Percentiles rank a stretch among this genome's conserved stretches.
These are phyloP conservation scores for Holothuria scabra DNA, from an alignment of 53 echinoderm and acorn worm species.

Conservation along the genomic window DNA sequence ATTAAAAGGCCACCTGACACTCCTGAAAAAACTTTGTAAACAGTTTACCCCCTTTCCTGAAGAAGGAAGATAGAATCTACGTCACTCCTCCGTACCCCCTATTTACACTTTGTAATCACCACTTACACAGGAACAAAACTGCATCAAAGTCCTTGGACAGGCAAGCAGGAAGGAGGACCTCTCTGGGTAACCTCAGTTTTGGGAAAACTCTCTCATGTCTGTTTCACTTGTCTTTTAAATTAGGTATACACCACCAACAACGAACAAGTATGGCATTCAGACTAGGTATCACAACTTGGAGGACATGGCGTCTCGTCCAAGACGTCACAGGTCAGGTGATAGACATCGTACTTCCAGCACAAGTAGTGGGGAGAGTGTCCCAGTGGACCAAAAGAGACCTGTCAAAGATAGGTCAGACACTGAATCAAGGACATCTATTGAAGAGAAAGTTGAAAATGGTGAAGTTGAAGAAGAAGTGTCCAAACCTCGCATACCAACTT, in stretches of 20 bases:
- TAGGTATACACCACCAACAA: slow-evolving; percentile 82
- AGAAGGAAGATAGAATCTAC: no score
- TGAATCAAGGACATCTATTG: slow-evolving; percentile 49
- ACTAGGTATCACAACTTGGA: slow-evolving; percentile 90
- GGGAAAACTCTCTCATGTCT: no score
- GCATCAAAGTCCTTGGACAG: no score
- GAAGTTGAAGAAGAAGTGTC: background rate
- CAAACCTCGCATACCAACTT: slow-evolving; percentile 62
- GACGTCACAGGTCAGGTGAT: slow-evolving; percentile 47
- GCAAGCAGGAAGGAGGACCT: no score
- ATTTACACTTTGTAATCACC: no score
- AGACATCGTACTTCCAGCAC: slow-evolving; percentile 56
- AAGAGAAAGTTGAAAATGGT: slow-evolving; percentile 27
- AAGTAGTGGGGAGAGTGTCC: slow-evolving; percentile 55
- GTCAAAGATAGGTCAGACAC: slow-evolving; percentile 28
- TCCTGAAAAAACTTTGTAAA: no score
- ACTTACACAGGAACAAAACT: no score
- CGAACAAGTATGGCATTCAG: slow-evolving; percentile 71
- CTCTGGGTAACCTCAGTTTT: no score
- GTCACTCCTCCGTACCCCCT: no score
- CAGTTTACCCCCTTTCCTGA: no score
- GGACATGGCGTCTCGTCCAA: slow-evolving; percentile 83
- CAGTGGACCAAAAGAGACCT: slow-evolving; percentile 12
- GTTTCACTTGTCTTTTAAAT: background rate
- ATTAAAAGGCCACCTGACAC: no score